phyloP scores from a whole-genome alignment of 1,140 invertebrate species.

The Nephila pilipes region DNA sequence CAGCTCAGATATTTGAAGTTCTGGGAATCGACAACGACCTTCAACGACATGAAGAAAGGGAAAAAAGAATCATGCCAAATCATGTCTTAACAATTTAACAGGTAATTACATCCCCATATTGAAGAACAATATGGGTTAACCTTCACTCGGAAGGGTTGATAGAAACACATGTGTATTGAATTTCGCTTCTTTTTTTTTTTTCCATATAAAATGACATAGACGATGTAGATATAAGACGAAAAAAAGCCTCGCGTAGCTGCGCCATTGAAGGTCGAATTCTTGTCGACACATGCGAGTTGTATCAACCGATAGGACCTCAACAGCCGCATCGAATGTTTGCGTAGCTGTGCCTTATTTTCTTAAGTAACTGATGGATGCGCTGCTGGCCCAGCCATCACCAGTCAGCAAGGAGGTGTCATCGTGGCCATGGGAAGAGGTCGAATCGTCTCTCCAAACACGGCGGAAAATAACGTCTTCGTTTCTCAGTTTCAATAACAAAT shows the following conservation, averaged over 20 bases:
- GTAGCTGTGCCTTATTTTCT: conserved; percentile 64
- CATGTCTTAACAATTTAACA: too few relatives aligned
- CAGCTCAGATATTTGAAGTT: neutral
- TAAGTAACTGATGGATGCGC: conserved; percentile 41
- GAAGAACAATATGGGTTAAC: neutral
- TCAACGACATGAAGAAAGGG: too few relatives aligned
- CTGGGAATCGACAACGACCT: neutral
- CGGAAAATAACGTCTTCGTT: conserved; percentile 44
- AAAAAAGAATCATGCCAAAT: too few relatives aligned
- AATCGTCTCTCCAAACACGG: conserved; percentile 2
- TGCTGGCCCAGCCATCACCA: neutral
- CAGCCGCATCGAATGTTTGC: conserved; percentile 50
- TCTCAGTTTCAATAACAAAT: conserved; percentile 68
- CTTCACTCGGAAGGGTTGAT: neutral
- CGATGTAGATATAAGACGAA: neutral
- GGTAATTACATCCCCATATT: neutral
- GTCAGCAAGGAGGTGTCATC: conserved; percentile 6
- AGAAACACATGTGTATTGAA: neutral
- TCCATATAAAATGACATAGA: neutral
- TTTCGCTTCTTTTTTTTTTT: neutral
- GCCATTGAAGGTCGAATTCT: conserved; percentile 12
- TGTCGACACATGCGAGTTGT: conserved; percentile 4
- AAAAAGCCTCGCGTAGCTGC: neutral
- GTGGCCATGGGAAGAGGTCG: neutral
- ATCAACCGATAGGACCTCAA: neutral